A percentile compares a stretch with the other conserved stretches of the same genome.
phyloP scores from a whole-genome alignment of 2,888 invertebrate species.

The Alentia gelatinosa region DNA sequence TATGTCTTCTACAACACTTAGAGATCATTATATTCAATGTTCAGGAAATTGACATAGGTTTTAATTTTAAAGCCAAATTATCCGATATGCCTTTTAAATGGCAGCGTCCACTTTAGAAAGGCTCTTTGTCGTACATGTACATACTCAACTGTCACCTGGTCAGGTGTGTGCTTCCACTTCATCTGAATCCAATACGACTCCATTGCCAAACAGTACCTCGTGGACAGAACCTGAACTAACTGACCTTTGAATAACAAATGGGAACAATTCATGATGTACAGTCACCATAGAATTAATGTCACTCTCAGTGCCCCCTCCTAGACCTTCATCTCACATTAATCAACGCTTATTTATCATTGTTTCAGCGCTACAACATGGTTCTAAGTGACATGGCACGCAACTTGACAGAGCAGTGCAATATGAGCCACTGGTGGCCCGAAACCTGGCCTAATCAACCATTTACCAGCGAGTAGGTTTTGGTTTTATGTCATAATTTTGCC shows the following conservation, averaged over 20 bases:
- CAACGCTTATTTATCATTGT: not conserved
- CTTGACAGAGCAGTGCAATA: not conserved
- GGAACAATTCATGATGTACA: not conserved
- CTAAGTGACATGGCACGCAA: not conserved
- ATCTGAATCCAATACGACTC: not conserved
- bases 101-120: too few relatives aligned
- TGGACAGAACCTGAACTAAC: not conserved
- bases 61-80: too few relatives aligned
- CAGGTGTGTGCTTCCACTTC: too few relatives aligned
- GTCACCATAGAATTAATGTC: not conserved
- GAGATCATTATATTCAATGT: too few relatives aligned
- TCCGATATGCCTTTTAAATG: too few relatives aligned
- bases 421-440: not conserved
- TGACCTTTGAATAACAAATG: not conserved
- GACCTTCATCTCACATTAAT: not conserved
- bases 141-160: too few relatives aligned
- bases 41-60: too few relatives aligned
- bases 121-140: too few relatives aligned
- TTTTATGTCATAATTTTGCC: not conserved
- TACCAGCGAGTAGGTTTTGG: not conserved
- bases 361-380: not conserved
- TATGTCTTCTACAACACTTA: too few relatives aligned
- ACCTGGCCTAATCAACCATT: constrained; percentile 19
- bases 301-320: not conserved
- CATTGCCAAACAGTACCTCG: not conserved